A percentile compares a stretch with the other conserved stretches of the same genome.
Evolutionary conservation across 2,113 vertebrate species (phyloP).

Genomic region (Rhynchopsitta pachyrhyncha): DNA sequence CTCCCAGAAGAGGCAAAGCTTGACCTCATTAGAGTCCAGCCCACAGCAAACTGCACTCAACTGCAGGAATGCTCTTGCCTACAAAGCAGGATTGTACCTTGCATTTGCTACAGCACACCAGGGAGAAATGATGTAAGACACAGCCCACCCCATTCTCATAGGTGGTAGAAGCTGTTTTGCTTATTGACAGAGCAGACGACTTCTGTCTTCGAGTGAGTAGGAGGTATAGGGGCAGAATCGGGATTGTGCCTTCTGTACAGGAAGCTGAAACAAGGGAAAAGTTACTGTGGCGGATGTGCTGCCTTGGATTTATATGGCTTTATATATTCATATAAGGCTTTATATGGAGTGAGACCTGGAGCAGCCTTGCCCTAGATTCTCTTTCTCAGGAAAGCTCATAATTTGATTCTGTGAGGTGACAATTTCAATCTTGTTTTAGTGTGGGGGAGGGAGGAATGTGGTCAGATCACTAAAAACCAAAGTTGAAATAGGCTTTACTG

Average conservation of each 20-base stretch:
- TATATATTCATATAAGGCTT: neutral
- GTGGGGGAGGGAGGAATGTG: neutral
- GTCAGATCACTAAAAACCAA: neutral
- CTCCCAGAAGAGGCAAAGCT: neutral
- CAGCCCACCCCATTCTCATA: neutral
- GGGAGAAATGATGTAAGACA: neutral
- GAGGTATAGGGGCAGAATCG: neutral
- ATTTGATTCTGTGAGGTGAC: neutral
- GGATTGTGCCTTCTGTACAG: neutral
- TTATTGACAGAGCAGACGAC: neutral
- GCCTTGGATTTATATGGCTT: neutral
- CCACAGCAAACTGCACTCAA: neutral
- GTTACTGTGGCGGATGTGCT: neutral
- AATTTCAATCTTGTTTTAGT: neutral
- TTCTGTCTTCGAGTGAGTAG: neutral
- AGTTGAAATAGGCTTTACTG: slow-evolving; percentile 13
- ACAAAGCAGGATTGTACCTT: neutral
- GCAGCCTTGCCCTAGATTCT: neutral
- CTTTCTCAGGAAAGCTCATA: neutral
- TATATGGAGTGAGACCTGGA: neutral
- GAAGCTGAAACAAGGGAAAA: neutral
- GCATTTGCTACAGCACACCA: neutral
- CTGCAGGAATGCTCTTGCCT: neutral
- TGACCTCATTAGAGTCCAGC: neutral
- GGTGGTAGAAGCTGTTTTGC: neutral